Base-by-base conservation (phyloP, 2,888 invertebrate species). In the Acleris cristana region DNA sequence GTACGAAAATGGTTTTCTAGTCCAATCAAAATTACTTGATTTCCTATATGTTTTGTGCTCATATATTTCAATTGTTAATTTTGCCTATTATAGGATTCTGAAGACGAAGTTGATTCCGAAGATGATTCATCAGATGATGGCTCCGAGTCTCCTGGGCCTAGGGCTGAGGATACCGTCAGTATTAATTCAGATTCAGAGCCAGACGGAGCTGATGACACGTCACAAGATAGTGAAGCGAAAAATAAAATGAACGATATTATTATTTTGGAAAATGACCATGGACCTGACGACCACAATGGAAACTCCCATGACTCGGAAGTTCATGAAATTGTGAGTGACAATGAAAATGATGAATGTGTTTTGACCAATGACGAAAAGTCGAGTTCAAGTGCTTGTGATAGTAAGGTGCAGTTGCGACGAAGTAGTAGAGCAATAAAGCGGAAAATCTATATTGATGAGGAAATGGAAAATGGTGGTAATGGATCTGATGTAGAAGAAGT, bases 401-500 rank as follows among this genome's bases (percentile, higher is more conserved):
- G 73, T 16, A 82, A 78, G 71, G 71, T 79, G 53, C 83, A 79
- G 71, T 70, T 88, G 67, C 75, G 89, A 19, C 79, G 89, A 66
- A 84, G 92, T 78, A 82, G 87, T 79, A 76, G 90, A 80, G 84
- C 84, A 78, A 87, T 87, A 77, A 93, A 90, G 79, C 93, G 95
- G 72, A 94, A 94, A 75, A 88, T 89, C 73, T 94, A 94, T 75
- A 81, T 69, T 72, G 94, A 92, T 71, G 93, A 92, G 76, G 93
- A 93, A 70, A 74, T 89, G 12, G 93, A 93, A 64, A 92, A 93
- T 70, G 93, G 93, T 10, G 93, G 94, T 52, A 92, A 93, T 73
- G 94, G 94, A 70, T 95, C 95, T 14, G 95, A 96, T 74, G 88
- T 95, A 65, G 95, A 95, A 79, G 95, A 95, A 83, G 92, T 95